Conservation (phyloP, 2,113 vertebrate species). For the Lepisosteus oculatus region DNA sequence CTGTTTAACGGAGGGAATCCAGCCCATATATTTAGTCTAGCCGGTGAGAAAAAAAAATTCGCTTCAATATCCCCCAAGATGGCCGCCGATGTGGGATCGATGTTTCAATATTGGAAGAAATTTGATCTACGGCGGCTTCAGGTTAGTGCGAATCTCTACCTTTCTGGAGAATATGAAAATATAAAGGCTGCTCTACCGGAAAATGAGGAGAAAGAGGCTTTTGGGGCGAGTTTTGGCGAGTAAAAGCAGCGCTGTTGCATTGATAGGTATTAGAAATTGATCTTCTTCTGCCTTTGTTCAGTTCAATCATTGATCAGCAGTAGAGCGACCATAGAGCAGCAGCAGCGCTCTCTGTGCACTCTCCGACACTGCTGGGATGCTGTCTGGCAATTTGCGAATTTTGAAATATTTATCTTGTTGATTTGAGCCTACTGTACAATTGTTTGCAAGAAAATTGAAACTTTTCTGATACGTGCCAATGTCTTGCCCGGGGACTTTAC, state of each 20-base stretch:
- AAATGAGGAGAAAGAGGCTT: slow-evolving; percentile 22
- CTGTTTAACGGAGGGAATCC: slow-evolving; percentile 77
- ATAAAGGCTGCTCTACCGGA: slow-evolving; percentile 26
- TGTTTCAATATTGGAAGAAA: slow-evolving; percentile 94
- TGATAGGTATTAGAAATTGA: slow-evolving; percentile 93
- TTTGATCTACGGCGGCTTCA: slow-evolving; percentile 93
- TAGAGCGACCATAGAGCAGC: slow-evolving; percentile 68
- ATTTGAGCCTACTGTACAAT: slow-evolving; percentile 6
- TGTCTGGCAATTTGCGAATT: slow-evolving; percentile 24
- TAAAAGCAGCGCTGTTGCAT: slow-evolving; percentile 61
- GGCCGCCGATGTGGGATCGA: slow-evolving; percentile 97
- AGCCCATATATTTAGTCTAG: slow-evolving; percentile 87
- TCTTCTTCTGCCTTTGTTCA: slow-evolving; percentile 90
- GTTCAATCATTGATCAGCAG: slow-evolving; percentile 87
- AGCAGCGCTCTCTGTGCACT: slow-evolving; percentile 57
- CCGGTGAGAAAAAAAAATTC: slow-evolving; percentile 72
- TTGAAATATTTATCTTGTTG: slow-evolving; percentile 15
- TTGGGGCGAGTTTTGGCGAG: slow-evolving; percentile 26
- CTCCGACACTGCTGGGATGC: slow-evolving; percentile 48
- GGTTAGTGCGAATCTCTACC: slow-evolving; percentile 76
- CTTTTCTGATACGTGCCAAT: slow-evolving; percentile 57
- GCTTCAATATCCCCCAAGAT: slow-evolving; percentile 93
- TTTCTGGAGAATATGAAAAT: slow-evolving; percentile 39
- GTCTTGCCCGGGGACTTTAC: slow-evolving; percentile 51
- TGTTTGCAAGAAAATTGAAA: slow-evolving; percentile 48